Evolutionary conservation across 2,888 invertebrate species (phyloP), one percentile per base, ranked within the genome.

Genomic region (Lepidocyrtoides sp.): DNA sequence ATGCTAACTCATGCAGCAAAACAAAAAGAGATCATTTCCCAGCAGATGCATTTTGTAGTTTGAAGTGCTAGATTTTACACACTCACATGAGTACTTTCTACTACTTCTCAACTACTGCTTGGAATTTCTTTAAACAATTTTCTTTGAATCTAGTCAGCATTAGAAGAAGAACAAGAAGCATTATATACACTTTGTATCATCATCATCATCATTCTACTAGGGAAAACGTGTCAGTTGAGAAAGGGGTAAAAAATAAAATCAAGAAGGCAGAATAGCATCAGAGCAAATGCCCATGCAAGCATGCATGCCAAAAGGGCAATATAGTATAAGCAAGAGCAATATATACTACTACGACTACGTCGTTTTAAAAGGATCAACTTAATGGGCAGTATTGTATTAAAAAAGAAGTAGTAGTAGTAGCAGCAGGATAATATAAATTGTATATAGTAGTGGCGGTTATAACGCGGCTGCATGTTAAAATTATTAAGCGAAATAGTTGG

Each of bases 401-500:
- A 44, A 14, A 12, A 32, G n/a, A 0, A 32, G 32, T 2, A 41
- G 44, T 17, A 29, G 41, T 41, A 44, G 10, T 1, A 0, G 14
- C 32, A n/a, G 66, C 66, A 66, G n/a, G n/a, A n/a, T n/a, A n/a
- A n/a, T n/a, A n/a, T n/a, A n/a, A n/a, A n/a, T 66, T 26, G 17
- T 36, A 69, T n/a, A 36, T 41, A 36, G 41, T 20, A 36, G 5
- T n/a, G 41, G 5, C 20, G 72, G 17, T 10, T 63, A 23, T 63
- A 63, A 66, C 66, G 29, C 29, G 66, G n/a, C 75, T 85, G 92
- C 92, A 93, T 93, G 92, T 90, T 82, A 93, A 94, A 94, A 94
- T 94, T 94, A 94, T 93, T 93, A 93, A 91, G 66, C 87, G 91
- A 87, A 92, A 92, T 93, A 91, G 81, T 91, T 92, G 85, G 79